These are phyloP conservation scores for Cheilosia pagana DNA, from an alignment of 2,888 invertebrate species.

Conservation along the genomic window DNA sequence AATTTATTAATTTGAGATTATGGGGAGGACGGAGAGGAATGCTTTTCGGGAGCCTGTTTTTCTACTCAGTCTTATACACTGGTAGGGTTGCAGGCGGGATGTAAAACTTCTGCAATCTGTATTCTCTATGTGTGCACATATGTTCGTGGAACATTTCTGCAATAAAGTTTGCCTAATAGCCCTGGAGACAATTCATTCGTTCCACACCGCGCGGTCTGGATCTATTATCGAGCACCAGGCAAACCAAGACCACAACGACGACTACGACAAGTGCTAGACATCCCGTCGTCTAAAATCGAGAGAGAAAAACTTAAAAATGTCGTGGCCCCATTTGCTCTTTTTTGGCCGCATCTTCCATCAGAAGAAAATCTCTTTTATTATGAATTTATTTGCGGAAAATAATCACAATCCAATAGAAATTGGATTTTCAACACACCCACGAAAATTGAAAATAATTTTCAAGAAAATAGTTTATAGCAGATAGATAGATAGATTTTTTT, in stretches of 20 bases:
- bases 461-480: background rate
- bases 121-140: background rate
- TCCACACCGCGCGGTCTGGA: conserved; percentile 14
- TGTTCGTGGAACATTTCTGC: conserved; percentile 26
- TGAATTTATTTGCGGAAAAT: conserved; percentile 12
- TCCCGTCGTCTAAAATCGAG: conserved; percentile 38
- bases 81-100: background rate
- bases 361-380: background rate
- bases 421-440: background rate
- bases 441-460: background rate
- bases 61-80: too few relatives aligned
- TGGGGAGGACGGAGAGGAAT: too few relatives aligned
- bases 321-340: conserved; percentile 6
- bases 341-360: conserved; percentile 7
- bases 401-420: background rate
- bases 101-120: background rate
- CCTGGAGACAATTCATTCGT: conserved; percentile 37
- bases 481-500: background rate
- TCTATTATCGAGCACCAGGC: conserved; percentile 4
- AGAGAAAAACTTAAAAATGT: background rate
- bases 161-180: conserved; percentile 56
- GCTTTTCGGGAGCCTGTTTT: too few relatives aligned
- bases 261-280: conserved; percentile 48
- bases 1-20: too few relatives aligned
- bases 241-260: conserved; percentile 7